Evolutionary conservation across 2,888 invertebrate species (phyloP), one percentile per base, ranked within the genome.

Genomic region (Micoletzkya japonica): DNA sequence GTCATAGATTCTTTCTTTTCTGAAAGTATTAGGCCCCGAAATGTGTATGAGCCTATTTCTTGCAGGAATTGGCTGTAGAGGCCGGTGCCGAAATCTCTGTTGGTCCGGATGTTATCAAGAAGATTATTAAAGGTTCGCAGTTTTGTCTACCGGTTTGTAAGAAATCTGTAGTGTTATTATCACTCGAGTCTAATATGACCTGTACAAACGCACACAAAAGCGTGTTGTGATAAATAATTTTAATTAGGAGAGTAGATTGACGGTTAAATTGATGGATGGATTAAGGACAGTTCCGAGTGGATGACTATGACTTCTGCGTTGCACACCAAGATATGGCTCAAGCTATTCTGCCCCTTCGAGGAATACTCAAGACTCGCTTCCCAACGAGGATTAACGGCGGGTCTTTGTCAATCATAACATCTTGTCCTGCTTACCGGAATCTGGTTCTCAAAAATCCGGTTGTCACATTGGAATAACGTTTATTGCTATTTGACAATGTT

Each of bases 291-390:
- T 81, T 85, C 72, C 74, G 80, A 26, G 80, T 81, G 0, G 83
- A 83, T 63, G 84, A 84, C 72, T 84, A 83, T 63, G 84, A 84
- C 72, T 84, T 85, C 72, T 84, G 84, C 71, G 81, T 84, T 0
- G 79, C 84, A 7, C 82, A 83, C 50, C 58, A 74, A 30, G 81
- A 82, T 70, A 85, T 85, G 82, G 76, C 76, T 30, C 72, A 75
- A 1, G 72, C 70, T 24, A 80, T 84, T 72, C 70, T 83, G 54
- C 81, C 82, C 39, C 75, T 84, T 24, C 75, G 84, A 20, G 84
- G 84, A 70, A 77, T 84, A 37, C 75, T 84, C 28, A 81, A 78
- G 67, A 76, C 81, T 1, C 68, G 82, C n/a, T 84, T 81, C 73
- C 84, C 84, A n/a, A 85, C 81, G 6, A 78, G 73, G 71, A 69